phyloP scores from a whole-genome alignment of 2,113 vertebrate species.

The Dendrocopos noguchii region DNA sequence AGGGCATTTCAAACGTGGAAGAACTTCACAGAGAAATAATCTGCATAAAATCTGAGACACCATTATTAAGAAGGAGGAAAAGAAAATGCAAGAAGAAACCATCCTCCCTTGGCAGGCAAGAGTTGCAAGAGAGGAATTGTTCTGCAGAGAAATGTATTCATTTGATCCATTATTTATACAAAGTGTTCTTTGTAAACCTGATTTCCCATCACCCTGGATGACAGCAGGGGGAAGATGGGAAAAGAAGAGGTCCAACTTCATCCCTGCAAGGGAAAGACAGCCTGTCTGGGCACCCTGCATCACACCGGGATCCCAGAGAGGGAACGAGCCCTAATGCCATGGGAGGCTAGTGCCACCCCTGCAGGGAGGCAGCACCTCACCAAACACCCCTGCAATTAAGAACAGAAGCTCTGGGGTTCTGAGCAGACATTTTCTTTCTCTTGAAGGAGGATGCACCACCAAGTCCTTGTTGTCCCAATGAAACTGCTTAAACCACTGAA shows the following conservation, averaged over 20 bases:
- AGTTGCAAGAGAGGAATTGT: constrained; percentile 51
- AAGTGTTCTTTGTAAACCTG: constrained; percentile 67
- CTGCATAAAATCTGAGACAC: constrained; percentile 65
- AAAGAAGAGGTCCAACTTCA: constrained; percentile 38
- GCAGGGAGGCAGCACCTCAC: neutral
- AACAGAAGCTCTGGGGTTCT: neutral
- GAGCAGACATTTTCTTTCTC: neutral
- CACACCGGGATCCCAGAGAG: neutral
- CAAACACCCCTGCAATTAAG: neutral
- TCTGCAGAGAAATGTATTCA: constrained; percentile 60
- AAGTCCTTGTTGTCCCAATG: neutral
- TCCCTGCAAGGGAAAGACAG: constrained; percentile 8
- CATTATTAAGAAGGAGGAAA: constrained; percentile 57
- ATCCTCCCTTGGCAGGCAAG: constrained; percentile 23
- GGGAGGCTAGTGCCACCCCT: neutral
- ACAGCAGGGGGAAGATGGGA: constrained; percentile 51
- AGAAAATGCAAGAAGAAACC: constrained; percentile 56
- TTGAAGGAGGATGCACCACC: neutral
- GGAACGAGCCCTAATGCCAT: neutral
- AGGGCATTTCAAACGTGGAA: constrained; percentile 67
- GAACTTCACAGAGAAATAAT: constrained; percentile 68
- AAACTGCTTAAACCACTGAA: constrained; percentile 11
- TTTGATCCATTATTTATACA: constrained; percentile 75
- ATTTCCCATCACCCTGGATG: constrained; percentile 52
- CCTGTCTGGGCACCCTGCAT: neutral